Conservation (phyloP, 2,113 vertebrate genomes). For the Echinops telfairi region DNA sequence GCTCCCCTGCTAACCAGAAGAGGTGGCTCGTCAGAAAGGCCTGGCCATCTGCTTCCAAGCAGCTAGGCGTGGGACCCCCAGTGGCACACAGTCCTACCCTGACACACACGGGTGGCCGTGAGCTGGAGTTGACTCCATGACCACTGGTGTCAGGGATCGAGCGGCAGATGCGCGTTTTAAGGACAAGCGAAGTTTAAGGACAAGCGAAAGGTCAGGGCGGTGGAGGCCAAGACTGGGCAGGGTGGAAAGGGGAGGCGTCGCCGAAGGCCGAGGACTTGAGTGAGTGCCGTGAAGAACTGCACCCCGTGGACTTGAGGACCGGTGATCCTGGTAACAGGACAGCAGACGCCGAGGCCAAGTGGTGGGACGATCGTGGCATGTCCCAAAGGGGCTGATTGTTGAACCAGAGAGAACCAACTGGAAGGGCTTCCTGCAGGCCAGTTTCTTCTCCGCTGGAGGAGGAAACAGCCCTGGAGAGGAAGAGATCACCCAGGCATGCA, state of each 20-base stretch:
- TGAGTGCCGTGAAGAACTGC: background rate
- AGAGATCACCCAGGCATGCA: conserved; percentile 67
- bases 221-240: background rate
- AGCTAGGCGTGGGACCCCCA: background rate
- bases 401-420: background rate
- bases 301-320: fast-evolving
- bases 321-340: background rate
- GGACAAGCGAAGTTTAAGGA: background rate
- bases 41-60: background rate
- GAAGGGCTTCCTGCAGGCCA: background rate
- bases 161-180: background rate
- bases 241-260: background rate
- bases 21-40: background rate
- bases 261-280: background rate
- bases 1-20: background rate
- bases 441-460: background rate
- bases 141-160: background rate
- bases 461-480: background rate
- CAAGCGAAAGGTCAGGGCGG: background rate
- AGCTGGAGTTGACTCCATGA: background rate
- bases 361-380: background rate
- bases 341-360: background rate
- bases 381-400: background rate
- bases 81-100: background rate
- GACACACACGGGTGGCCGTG: background rate